A percentile compares a stretch with the other conserved stretches of the same genome.
These are phyloP conservation scores for Leiothrix lutea DNA, from an alignment of 2,113 vertebrate species.

Conservation along the genomic window DNA sequence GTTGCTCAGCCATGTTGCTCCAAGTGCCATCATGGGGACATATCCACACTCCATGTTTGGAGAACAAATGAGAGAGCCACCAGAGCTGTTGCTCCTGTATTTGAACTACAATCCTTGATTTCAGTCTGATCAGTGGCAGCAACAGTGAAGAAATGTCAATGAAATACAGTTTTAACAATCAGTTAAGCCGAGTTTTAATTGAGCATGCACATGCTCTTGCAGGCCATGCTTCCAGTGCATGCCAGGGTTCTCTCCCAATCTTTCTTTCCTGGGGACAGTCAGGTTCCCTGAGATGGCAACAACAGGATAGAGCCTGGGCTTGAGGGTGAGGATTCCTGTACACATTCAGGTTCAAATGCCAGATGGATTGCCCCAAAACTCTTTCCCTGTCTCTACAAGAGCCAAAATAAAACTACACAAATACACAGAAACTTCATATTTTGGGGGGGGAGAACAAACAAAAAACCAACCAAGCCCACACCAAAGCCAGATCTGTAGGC, in stretches of 20 bases:
- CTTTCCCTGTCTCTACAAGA: neutral
- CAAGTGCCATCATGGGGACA: neutral
- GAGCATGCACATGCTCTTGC: neutral
- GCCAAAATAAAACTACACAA: neutral
- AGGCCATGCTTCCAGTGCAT: neutral
- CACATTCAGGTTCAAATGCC: neutral
- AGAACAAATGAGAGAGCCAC: neutral
- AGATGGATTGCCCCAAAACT: neutral
- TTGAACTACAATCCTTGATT: neutral
- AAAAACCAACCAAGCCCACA: neutral
- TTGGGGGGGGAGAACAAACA: too few relatives aligned
- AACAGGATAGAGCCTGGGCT: neutral
- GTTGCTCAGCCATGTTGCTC: neutral
- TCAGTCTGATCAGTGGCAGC: neutral
- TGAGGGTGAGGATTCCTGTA: neutral
- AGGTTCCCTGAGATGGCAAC: neutral
- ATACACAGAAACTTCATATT: neutral
- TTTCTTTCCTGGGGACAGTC: neutral
- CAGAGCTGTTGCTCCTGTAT: neutral
- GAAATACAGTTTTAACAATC: neutral
- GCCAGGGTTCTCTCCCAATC: neutral
- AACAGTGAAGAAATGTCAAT: neutral
- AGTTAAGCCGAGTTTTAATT: neutral
- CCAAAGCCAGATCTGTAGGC: neutral
- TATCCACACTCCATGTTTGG: neutral